Conservation (phyloP, 1,140 invertebrate species). For the Polyergus mexicanus region DNA sequence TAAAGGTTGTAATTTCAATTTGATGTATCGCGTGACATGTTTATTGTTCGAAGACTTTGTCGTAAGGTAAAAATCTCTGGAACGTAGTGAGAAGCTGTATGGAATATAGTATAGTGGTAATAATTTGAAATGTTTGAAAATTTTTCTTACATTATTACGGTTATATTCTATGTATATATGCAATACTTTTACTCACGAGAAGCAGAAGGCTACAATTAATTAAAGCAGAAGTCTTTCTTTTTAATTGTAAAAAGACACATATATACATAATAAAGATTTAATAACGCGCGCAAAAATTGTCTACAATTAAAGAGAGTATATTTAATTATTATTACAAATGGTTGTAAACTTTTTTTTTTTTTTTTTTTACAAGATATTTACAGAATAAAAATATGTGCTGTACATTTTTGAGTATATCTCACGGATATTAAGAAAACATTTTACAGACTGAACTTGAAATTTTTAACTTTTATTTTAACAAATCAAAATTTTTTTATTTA, state of each 20-base stretch:
- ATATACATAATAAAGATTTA: too few species aligned
- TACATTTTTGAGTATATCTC: not conserved
- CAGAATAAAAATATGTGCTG: not conserved
- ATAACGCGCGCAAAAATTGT: too few species aligned
- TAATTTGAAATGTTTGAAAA: not conserved
- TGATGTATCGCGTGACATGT: not conserved
- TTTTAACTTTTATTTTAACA: not conserved
- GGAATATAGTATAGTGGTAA: not conserved
- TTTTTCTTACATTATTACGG: not conserved
- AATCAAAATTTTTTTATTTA: not conserved
- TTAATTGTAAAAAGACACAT: too few species aligned
- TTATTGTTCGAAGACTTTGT: not conserved
- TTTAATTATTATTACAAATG: not conserved
- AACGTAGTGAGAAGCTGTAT: not conserved
- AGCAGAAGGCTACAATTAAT: too few species aligned
- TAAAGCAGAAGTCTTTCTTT: too few species aligned
- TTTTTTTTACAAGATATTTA: not conserved
- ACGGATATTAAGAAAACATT: not conserved
- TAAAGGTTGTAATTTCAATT: not conserved
- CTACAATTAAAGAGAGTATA: not conserved
- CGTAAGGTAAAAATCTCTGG: not conserved
- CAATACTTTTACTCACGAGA: too few species aligned
- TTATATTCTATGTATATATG: too few species aligned
- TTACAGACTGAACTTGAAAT: not conserved
- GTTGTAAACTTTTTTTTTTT: too few species aligned